Evolutionary conservation across 2,888 invertebrate species (phyloP), one percentile per base, ranked within the genome.

Genomic region (Creontiades dilutus): DNA sequence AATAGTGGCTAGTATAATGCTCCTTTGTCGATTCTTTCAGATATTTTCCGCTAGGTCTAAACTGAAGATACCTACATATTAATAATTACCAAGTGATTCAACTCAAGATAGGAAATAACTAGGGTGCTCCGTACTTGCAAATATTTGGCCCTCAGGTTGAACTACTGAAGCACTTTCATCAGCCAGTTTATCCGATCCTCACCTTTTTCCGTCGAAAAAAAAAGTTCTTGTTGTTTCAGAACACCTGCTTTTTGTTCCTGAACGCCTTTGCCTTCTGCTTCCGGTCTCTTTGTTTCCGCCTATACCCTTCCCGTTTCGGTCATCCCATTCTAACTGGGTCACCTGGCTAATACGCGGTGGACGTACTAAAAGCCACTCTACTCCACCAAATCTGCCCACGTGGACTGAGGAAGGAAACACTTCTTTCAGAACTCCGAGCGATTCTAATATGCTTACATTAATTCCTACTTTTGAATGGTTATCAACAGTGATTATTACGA

Each of bases 301-400:
- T 23, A 1, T 13, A 48, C 14, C 23, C 23, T 12, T 19, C 68
- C 68, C 23, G 68, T 68, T 23, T 68, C 16, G 61, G 61, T 61
- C 61, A 61, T 61, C 68, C 23, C 27, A 13, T 68, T 23, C 68
- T 19, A 68, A 68, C 68, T 68, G 23, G 68, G 23, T 68, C 68
- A 68, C 68, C 68, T 68, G 68, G 68, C 61, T 61, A n/a, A 19
- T 61, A n/a, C 19, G n/a, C 7, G 61, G 16, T 61, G 19, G 61
- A 61, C 12, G 2, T 12, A 16, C 68, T 68, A 68, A 68, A 68
- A 37, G 37, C 37, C 27, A 23, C 0, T 68, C 23, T 12, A 5
- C 12, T 23, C 68, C 23, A 68, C 68, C 7, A 5, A 68, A 68
- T 68, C 68, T 23, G 13, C 23, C 68, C 23, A 68, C 23, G 68